Evolutionary conservation across 2,113 vertebrate genomes (phyloP), one percentile per base, ranked within the genome.

Genomic region (Herpetotheres cachinnans): DNA sequence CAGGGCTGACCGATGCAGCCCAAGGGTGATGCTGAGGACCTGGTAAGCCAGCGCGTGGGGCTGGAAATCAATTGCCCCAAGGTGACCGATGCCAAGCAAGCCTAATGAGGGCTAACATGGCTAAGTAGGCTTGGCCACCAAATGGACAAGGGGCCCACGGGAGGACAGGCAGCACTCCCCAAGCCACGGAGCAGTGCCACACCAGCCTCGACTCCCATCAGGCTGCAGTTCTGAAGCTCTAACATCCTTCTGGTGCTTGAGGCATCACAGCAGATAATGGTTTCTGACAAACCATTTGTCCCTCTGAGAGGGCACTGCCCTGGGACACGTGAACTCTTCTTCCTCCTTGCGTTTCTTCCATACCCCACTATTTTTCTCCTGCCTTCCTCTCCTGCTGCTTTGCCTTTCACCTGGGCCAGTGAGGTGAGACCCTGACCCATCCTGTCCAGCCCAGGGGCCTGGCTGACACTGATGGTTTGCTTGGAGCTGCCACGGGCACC

Each of bases 31-130:
- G 63, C 36, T 66, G 71, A 62, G 42, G 30, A 34, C 55, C 11
- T 1, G 2, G 26, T 21, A 29, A 73, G 5, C 5, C 6, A 2
- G 4, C 1, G 15, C 1, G 1, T 6, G 42, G 30, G 67, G 10
- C 58, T 80, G 76, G 40, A 13, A n/a, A 54, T 44, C 32, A 8
- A 4, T 12, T 69, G 46, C 9, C 26, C 56, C 7, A 1, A 19
- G 50, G 34, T 34, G 49, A 27, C 18, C 0, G 1, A 16, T 11
- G 49, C 61, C 54, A 55, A 52, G 6, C 16, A 66, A 61, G 40
- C 58, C 62, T 44, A 7, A 12, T 1, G 34, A 49, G 30, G 15
- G 32, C 24, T 30, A 16, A 38, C 0, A 4, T 24, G 40, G 36
- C 40, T 77, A 72, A 81, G 36, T 52, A 81, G 20, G 6, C 5